Evolutionary conservation across 2,888 invertebrate species (phyloP).

Genomic region (Timema podura): DNA sequence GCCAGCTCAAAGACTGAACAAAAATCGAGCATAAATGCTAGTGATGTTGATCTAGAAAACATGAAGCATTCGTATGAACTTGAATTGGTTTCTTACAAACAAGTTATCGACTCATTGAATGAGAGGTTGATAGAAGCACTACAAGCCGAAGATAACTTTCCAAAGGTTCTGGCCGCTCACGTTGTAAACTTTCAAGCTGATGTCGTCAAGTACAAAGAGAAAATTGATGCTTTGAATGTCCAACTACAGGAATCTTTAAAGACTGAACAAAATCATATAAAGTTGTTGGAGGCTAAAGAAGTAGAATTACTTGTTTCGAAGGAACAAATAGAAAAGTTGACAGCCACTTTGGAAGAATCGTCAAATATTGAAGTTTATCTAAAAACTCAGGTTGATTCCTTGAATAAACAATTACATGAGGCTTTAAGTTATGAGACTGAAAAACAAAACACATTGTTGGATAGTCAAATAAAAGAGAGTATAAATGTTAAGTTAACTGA

Average conservation of each 20-base stretch:
- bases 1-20: conserved; percentile 11
- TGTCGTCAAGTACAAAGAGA: conserved; percentile 7
- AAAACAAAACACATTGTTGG: neutral
- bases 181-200: conserved; percentile 3
- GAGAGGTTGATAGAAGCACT: conserved; percentile 11
- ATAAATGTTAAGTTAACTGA: too few species aligned
- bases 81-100: neutral
- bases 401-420: conserved; percentile 1
- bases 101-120: conserved; percentile 12
- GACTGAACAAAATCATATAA: conserved; percentile 37
- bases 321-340: conserved; percentile 10
- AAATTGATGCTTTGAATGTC: conserved; percentile 14
- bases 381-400: neutral
- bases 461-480: too few species aligned
- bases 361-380: neutral
- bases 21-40: too few species aligned
- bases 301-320: neutral
- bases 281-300: neutral
- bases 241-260: conserved; percentile 37
- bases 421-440: neutral
- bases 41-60: neutral
- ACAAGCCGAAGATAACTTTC: conserved; percentile 1
- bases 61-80: neutral
- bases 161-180: neutral
- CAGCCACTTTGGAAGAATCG: neutral